Evolutionary conservation across 1,140 invertebrate genomes (phyloP), one percentile per base, ranked within the genome.

Genomic region (Eriocheir sinensis): DNA sequence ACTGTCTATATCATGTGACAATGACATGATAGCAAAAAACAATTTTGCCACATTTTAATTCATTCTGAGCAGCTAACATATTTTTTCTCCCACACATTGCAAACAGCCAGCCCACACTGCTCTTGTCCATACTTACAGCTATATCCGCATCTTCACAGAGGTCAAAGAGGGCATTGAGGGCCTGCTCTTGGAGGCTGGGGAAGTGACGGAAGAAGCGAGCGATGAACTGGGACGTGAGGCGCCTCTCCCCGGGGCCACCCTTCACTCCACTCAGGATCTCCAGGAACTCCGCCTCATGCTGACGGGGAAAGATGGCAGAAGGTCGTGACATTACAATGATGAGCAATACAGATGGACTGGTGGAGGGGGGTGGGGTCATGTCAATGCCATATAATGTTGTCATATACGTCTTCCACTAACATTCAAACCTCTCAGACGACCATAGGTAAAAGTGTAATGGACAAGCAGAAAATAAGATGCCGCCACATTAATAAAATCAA

Each of bases 71-170:
- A n/a, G n/a, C n/a, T n/a, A n/a, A n/a, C n/a, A n/a, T n/a, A n/a
- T n/a, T n/a, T n/a, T n/a, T n/a, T n/a, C n/a, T n/a, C n/a, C n/a
- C n/a, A n/a, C n/a, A n/a, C n/a, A n/a, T n/a, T n/a, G n/a, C n/a
- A n/a, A n/a, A n/a, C n/a, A n/a, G n/a, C n/a, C n/a, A n/a, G n/a
- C n/a, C n/a, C n/a, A n/a, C n/a, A n/a, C n/a, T n/a, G n/a, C n/a
- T n/a, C n/a, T n/a, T n/a, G n/a, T n/a, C n/a, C n/a, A n/a, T n/a
- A 97, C 98, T 97, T 97, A 99, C 98, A 96, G 98, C 97, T 95
- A 98, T 97, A 97, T 99, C 99, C 96, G 98, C 98, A 97, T 99
- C 99, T 97, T 99, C 99, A 96, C 99, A 99, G 0, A 99, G 97
- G 97, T 99, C 99, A 96, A 99, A 98, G 96, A 99, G 97, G 95